phyloP scores from a whole-genome alignment of 2,113 vertebrate genomes.

The Lophura nycthemera region DNA sequence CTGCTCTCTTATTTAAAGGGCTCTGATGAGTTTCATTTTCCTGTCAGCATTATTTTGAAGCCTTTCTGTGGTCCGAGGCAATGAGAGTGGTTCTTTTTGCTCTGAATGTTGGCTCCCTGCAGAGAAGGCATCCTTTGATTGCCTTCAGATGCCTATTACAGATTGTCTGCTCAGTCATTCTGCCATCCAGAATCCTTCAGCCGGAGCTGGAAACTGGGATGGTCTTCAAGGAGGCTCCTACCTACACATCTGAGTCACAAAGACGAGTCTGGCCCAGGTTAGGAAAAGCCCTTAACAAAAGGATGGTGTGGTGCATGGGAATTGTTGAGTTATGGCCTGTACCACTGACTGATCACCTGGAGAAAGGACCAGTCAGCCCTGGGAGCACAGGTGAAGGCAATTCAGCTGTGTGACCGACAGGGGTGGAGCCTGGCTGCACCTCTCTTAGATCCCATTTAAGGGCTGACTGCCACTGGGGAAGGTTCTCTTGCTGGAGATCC shows the following conservation, averaged over 20 bases:
- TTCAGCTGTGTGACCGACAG: too few relatives aligned
- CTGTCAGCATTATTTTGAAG: background rate
- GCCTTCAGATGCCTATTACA: background rate
- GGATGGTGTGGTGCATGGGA: background rate
- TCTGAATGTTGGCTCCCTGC: background rate
- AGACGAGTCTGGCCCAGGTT: background rate
- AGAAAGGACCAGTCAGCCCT: too few relatives aligned
- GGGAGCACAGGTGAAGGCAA: too few relatives aligned
- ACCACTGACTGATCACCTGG: too few relatives aligned
- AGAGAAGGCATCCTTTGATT: background rate
- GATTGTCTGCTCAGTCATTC: background rate
- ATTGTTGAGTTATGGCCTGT: too few relatives aligned
- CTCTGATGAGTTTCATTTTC: slow-evolving; percentile 12
- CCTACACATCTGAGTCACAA: background rate
- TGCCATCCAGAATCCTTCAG: background rate
- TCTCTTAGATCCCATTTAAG: too few relatives aligned
- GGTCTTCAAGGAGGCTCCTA: background rate
- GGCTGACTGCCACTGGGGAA: too few relatives aligned
- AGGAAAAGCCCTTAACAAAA: background rate
- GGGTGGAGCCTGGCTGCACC: too few relatives aligned
- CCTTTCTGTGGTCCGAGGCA: background rate
- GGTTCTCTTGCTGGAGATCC: too few relatives aligned
- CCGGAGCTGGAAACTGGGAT: background rate
- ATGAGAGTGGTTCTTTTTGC: background rate
- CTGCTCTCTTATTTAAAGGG: background rate